These are phyloP conservation scores for Ferrisia virgata DNA, from an alignment of 2,888 invertebrate species.

Conservation along the genomic window DNA sequence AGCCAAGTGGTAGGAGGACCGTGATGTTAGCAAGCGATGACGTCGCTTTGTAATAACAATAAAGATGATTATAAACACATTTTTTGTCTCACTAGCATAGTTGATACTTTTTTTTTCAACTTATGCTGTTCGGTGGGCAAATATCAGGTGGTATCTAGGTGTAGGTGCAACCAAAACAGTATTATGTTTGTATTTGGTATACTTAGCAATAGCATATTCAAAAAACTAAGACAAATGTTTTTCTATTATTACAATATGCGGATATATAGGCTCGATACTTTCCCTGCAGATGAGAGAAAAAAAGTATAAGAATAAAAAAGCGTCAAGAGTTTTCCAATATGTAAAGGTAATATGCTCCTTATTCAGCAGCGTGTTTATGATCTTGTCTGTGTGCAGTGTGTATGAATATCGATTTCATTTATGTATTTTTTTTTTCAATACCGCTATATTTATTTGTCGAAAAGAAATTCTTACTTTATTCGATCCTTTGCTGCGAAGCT, in stretches of 20 bases:
- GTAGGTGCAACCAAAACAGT: background rate
- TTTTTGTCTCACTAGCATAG: background rate
- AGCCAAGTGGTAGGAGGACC: too few species aligned
- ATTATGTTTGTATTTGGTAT: background rate
- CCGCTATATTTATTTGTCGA: background rate
- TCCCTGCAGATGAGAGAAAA: background rate
- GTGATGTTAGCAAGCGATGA: too few species aligned
- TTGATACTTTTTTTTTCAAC: background rate
- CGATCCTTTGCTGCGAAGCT: background rate
- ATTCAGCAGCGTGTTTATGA: background rate
- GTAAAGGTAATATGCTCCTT: background rate
- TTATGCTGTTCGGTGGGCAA: background rate
- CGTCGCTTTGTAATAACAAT: too few species aligned
- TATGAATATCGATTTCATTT: background rate
- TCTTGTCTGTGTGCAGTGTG: background rate
- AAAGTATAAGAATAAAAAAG: background rate
- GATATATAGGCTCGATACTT: background rate
- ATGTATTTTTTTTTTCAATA: background rate
- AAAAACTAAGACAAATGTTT: background rate
- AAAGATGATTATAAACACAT: background rate
- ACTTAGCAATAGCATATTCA: background rate
- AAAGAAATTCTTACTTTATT: background rate
- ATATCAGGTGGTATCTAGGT: too few species aligned
- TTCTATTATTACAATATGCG: background rate
- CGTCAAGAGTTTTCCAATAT: background rate